Evolutionary conservation across 2,888 invertebrate genomes (phyloP).

Genomic region (Brachylomia viminalis): DNA sequence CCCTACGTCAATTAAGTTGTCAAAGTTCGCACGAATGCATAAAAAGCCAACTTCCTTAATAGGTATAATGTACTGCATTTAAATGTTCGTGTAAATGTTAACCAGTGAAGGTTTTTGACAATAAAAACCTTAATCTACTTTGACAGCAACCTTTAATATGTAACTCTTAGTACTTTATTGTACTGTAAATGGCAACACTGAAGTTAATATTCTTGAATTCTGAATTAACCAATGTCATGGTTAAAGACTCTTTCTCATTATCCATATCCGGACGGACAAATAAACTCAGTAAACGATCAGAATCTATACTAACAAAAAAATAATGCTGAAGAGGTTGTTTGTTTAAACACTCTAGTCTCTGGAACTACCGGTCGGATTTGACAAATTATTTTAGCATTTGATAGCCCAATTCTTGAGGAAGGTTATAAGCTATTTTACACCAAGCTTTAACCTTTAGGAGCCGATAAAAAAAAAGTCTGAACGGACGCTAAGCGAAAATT

Average conservation of each 20-base stretch:
- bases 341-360: no score
- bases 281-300: neutral
- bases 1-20: neutral
- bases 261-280: neutral
- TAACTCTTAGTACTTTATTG: neutral
- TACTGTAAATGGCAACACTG: neutral
- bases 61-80: conserved; percentile 4
- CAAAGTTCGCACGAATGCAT: neutral
- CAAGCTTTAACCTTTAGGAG: no score
- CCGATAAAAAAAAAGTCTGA: no score
- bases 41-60: neutral
- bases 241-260: neutral
- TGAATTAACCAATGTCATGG: conserved; percentile 1
- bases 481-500: no score
- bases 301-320: no score
- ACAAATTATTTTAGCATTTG: no score
- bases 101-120: conserved; percentile 26
- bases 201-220: neutral
- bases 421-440: no score
- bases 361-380: no score
- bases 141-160: conserved; percentile 7
- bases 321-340: no score
- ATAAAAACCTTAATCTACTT: conserved; percentile 29
- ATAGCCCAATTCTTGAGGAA: no score
- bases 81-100: conserved; percentile 10